A percentile compares a stretch with the other conserved stretches of the same genome.
These are phyloP conservation scores for Macrobrachium rosenbergii DNA, from an alignment of 1,140 invertebrate species.

Conservation along the genomic window DNA sequence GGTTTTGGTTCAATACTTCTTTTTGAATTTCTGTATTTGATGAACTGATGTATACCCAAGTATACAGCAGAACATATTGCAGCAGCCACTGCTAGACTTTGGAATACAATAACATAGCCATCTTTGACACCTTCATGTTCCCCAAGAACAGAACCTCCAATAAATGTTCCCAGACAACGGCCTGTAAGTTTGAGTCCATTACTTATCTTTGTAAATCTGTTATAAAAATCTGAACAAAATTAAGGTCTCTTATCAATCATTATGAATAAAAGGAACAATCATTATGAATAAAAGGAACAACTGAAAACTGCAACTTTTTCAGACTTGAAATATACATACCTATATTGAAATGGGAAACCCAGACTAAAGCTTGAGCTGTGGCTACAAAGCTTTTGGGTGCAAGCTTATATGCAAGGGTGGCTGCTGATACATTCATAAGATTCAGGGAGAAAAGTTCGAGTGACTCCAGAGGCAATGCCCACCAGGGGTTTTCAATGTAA, in stretches of 20 bases:
- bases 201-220: not conserved
- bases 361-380: slow-evolving; percentile 85
- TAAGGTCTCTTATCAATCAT: not conserved
- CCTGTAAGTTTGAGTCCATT: slow-evolving; percentile 36
- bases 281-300: not conserved
- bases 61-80: slow-evolving; percentile 60
- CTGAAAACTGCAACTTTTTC: slow-evolving; percentile 1
- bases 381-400: slow-evolving; percentile 84
- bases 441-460: slow-evolving; percentile 86
- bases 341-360: slow-evolving; percentile 85
- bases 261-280: slow-evolving; percentile 1
- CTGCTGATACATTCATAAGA: slow-evolving; percentile 85
- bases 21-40: slow-evolving; percentile 34
- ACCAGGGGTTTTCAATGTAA: slow-evolving; percentile 77
- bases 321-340: slow-evolving; percentile 72
- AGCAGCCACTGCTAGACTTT: slow-evolving; percentile 50
- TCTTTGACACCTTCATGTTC: slow-evolving; percentile 39
- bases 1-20: slow-evolving; percentile 35
- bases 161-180: slow-evolving; percentile 60
- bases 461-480: slow-evolving; percentile 79
- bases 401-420: slow-evolving; percentile 84
- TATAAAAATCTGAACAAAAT: not conserved
- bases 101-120: slow-evolving; percentile 57
- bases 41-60: slow-evolving; percentile 48
- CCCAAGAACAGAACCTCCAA: slow-evolving; percentile 31